Evolutionary conservation across 1,140 invertebrate species (phyloP).

Genomic region (Euwallacea fornicatus): DNA sequence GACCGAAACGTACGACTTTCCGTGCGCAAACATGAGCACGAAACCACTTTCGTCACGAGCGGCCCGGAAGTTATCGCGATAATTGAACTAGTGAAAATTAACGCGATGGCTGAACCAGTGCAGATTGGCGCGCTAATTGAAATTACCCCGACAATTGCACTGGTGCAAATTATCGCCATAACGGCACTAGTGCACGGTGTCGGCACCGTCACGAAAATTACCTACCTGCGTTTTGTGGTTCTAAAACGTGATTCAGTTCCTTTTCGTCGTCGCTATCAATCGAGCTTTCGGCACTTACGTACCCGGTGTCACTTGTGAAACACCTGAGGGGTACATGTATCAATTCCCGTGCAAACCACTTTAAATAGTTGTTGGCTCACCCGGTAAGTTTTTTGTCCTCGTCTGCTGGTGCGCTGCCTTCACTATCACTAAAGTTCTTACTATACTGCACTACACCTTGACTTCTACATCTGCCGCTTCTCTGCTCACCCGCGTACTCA

Average conservation of each 20-base stretch:
- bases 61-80: too few relatives aligned
- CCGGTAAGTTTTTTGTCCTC: conserved; percentile 13
- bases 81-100: too few relatives aligned
- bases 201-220: background rate
- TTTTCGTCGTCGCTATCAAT: conserved; percentile 53
- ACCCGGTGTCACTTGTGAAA: conserved; percentile 44
- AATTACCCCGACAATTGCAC: too few relatives aligned
- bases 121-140: too few relatives aligned
- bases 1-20: too few relatives aligned
- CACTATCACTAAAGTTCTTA: background rate
- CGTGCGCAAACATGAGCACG: too few relatives aligned
- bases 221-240: conserved; percentile 51
- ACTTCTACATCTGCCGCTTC: background rate
- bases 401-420: background rate
- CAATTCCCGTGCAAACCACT: background rate
- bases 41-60: too few relatives aligned
- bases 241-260: conserved; percentile 57
- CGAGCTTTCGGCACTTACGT: conserved; percentile 50
- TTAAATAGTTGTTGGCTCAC: conserved; percentile 5
- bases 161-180: too few relatives aligned
- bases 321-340: background rate
- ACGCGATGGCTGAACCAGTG: too few relatives aligned
- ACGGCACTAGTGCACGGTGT: too few relatives aligned
- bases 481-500: background rate
- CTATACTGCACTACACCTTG: background rate